Base-by-base conservation (phyloP, 2,113 vertebrate species). In the Nibea albiflora region DNA sequence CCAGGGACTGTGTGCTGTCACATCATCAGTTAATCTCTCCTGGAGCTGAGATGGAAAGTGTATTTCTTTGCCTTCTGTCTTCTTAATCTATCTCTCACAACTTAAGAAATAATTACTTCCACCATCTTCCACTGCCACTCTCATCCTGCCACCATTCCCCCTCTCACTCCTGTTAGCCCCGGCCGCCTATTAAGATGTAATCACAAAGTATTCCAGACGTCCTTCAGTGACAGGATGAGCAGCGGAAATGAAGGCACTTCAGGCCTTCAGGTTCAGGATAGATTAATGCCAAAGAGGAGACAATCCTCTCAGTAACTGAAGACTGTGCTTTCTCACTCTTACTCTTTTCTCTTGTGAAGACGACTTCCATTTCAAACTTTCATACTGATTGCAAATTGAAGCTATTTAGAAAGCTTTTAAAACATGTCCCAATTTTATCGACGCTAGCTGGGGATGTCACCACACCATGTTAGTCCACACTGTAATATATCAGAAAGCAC, bases 61-160 rank as follows among this genome's bases (percentile, higher is more conserved):
- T 54, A 24, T 64, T 39, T 58, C 62, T 54, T 62, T 54, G 73
- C 67, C 74, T 70, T 74, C 62, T 44, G 73, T 81, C 73, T 72
- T 49, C 65, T 81, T 73, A 77, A 84, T 87, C 53, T 63, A 22
- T 44, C 68, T 54, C 68, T 73, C 68, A 56, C 58, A 81, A 78
- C 44, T 81, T 69, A 78, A 73, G 57, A 46, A 65, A 58, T 81
- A 81, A 87, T 87, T 78, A 81, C 81, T 81, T 80, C 47, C 47
- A 44, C 71, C 70, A 22, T 80, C 65, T 80, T 63, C 24, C 22
- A 44, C 49, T 14, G 50, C 65, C 12, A 0, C 66, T 44, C n/a
- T 26, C 61, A 49, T 50, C 69, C 62, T 15, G 35, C 67, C 60
- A 54, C 69, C n/a, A 63, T 71, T 58, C 46, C 62, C 72, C 61